phyloP scores from a whole-genome alignment of 2,113 vertebrate species.

The Pantherophis guttatus region DNA sequence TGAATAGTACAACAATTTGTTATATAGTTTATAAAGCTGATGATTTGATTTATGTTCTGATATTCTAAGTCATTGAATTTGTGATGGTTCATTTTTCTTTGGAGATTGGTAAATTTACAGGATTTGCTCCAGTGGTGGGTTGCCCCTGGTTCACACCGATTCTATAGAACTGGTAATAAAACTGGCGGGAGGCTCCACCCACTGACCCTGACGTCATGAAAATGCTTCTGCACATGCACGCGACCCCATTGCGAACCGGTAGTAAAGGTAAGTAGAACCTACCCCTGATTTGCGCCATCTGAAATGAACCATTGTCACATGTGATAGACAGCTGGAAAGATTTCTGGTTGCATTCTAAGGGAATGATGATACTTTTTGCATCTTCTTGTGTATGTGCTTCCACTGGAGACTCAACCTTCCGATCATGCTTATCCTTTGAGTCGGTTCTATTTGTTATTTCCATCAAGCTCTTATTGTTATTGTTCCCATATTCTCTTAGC shows the following conservation, averaged over 20 bases:
- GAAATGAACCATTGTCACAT: neutral
- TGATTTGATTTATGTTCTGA: neutral
- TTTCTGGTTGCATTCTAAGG: neutral
- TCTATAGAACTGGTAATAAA: too few species aligned
- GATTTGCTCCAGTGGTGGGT: neutral
- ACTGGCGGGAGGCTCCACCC: too few species aligned
- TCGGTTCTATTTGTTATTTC: neutral
- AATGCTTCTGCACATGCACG: too few species aligned
- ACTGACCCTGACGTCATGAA: too few species aligned
- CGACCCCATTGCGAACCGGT: too few species aligned
- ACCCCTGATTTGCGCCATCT: too few species aligned
- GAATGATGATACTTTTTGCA: neutral
- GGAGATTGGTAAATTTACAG: neutral
- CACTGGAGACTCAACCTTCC: neutral
- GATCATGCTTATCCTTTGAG: neutral
- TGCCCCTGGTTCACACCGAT: too few species aligned
- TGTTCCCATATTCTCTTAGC: neutral
- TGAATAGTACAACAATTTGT: neutral
- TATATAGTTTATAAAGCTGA: neutral
- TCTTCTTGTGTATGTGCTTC: neutral
- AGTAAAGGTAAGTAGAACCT: too few species aligned
- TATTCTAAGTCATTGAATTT: neutral
- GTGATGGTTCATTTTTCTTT: neutral
- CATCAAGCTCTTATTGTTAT: neutral
- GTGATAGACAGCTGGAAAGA: neutral